Evolutionary conservation across 2,888 invertebrate species (phyloP).

Genomic region (Lasioglossum leucozonium): DNA sequence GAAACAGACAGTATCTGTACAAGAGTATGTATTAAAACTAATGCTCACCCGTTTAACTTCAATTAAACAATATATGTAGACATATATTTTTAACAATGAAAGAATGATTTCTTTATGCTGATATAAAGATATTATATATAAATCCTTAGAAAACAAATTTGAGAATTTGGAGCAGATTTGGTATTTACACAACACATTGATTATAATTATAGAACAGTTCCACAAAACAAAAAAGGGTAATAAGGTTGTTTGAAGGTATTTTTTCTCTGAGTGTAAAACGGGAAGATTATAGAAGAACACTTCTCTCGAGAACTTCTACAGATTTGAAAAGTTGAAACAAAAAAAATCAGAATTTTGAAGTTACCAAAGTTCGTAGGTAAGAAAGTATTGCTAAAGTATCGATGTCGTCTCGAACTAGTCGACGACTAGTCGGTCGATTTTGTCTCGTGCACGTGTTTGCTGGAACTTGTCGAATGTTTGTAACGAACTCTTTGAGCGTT

Average conservation of each 20-base stretch:
- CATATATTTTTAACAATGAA: not conserved
- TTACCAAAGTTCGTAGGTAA: not conserved
- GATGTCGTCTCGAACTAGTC: not conserved
- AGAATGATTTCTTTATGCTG: not conserved
- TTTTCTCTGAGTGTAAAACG: not conserved
- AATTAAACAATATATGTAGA: too few species aligned
- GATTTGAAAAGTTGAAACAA: not conserved
- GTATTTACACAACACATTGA: not conserved
- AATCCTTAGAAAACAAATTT: not conserved
- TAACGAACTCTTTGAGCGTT: not conserved
- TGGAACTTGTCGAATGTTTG: not conserved
- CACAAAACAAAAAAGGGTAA: not conserved
- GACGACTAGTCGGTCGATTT: not conserved
- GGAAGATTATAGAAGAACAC: not conserved
- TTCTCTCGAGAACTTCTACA: not conserved
- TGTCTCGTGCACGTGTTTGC: not conserved
- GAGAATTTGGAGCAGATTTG: not conserved
- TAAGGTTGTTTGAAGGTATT: too few species aligned
- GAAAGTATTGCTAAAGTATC: not conserved
- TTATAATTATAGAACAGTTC: not conserved
- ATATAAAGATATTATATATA: not conserved
- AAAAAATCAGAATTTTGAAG: not conserved
- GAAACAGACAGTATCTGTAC: too few species aligned
- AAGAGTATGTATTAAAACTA: too few species aligned
- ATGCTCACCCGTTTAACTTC: too few species aligned